phyloP scores from a whole-genome alignment of 2,113 vertebrate genomes.

The Chionis minor region DNA sequence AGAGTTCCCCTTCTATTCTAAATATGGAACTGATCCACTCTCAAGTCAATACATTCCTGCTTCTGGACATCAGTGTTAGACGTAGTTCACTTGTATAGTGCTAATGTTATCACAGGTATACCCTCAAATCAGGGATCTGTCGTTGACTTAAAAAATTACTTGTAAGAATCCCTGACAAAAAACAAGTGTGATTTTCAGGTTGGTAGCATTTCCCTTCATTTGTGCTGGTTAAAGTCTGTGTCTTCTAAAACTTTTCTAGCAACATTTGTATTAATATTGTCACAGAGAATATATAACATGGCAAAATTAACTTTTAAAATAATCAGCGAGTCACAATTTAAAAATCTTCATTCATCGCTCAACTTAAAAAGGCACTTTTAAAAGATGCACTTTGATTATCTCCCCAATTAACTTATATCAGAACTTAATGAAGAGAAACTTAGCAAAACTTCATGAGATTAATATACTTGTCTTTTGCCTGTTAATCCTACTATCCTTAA shows the following conservation, averaged over 20 bases:
- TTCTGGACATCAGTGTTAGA: background rate
- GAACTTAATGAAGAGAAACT: slow-evolving; percentile 28
- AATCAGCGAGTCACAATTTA: background rate
- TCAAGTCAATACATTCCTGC: background rate
- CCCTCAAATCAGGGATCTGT: background rate
- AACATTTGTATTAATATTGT: background rate
- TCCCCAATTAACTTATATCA: slow-evolving; percentile 19
- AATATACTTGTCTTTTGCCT: slow-evolving; percentile 43
- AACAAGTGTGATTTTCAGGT: background rate
- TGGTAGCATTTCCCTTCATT: background rate
- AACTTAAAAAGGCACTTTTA: background rate
- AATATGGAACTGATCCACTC: background rate
- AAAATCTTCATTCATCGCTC: background rate
- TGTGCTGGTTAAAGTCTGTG: background rate
- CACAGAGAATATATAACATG: background rate
- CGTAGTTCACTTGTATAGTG: background rate
- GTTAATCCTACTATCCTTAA: slow-evolving; percentile 50
- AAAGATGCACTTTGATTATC: background rate
- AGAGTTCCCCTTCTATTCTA: background rate
- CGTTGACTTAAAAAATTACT: background rate
- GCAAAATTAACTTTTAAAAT: background rate
- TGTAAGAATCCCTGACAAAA: background rate
- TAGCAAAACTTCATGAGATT: slow-evolving; percentile 37
- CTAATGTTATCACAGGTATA: background rate
- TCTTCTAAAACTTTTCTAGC: background rate